A percentile compares a stretch with the other conserved stretches of the same genome.
These are phyloP conservation scores for Bombus sibiricus DNA, from an alignment of 1,140 invertebrate species.

Conservation along the genomic window DNA sequence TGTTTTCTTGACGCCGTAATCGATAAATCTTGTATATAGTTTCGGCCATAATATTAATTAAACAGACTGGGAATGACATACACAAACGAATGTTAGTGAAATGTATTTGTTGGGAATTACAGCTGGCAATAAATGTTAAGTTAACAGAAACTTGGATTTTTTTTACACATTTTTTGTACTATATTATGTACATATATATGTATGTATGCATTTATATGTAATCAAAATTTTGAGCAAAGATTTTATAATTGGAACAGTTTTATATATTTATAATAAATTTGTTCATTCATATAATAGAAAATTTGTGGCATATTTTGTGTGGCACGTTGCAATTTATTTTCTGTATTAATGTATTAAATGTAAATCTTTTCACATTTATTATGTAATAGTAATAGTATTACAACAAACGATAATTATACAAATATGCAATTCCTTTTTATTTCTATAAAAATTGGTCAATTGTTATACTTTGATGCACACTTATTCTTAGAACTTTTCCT, in stretches of 20 bases:
- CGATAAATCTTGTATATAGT: constrained; percentile 55
- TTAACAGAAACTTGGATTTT: constrained; percentile 30
- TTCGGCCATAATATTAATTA: constrained; percentile 40
- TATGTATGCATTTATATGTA: background rate
- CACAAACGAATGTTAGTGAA: background rate
- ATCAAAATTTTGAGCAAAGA: background rate
- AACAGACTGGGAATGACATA: background rate
- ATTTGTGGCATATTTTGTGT: background rate
- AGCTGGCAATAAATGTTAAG: background rate
- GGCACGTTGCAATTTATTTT: background rate
- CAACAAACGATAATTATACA: background rate
- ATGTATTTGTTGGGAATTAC: background rate
- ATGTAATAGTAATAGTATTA: constrained; percentile 7
- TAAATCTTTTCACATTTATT: constrained; percentile 21
- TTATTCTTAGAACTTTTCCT: constrained; percentile 76
- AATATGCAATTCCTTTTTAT: background rate
- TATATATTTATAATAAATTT: background rate
- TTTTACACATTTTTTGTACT: background rate
- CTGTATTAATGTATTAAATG: too few species aligned
- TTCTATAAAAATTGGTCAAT: background rate
- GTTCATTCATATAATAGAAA: background rate
- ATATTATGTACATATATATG: background rate
- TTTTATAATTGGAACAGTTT: background rate
- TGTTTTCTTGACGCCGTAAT: constrained; percentile 55
- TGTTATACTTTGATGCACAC: background rate